Conservation (phyloP, 2,888 invertebrate species). For the Biston stratarius region DNA sequence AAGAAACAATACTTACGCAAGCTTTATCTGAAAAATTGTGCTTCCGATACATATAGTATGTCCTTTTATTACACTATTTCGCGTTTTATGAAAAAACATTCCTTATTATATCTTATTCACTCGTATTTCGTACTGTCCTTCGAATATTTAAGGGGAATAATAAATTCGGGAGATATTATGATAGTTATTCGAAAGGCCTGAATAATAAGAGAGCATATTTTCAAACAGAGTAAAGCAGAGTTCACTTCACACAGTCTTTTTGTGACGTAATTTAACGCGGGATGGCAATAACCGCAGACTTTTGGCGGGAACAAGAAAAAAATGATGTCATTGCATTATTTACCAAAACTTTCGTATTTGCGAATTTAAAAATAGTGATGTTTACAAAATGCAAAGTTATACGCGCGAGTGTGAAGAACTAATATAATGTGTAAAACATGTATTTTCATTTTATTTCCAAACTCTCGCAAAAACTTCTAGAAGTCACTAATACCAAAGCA, state of each 20-base stretch:
- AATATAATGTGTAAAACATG: no score
- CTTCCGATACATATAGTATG: conserved; percentile 55
- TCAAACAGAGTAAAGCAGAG: conserved; percentile 9
- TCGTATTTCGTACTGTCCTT: conserved; percentile 42
- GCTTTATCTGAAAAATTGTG: conserved; percentile 19
- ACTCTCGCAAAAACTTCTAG: no score
- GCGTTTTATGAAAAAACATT: conserved; percentile 51
- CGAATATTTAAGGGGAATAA: conserved; percentile 35
- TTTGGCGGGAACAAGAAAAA: no score
- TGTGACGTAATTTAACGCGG: no score
- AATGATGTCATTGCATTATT: no score
- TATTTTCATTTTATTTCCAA: no score
- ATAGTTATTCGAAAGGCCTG: conserved; percentile 19
- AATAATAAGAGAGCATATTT: conserved; percentile 23
- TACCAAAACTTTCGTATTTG: no score
- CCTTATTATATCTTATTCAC: conserved; percentile 53
- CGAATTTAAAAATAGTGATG: no score
- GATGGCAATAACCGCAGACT: no score
- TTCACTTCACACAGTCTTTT: not conserved
- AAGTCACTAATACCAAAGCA: no score
- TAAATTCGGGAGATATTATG: conserved; percentile 22
- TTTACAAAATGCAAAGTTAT: no score
- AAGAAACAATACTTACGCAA: conserved; percentile 8
- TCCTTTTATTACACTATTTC: conserved; percentile 54
- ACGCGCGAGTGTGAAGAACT: no score